These are phyloP conservation scores for Polia nebulosa DNA, from an alignment of 2,888 invertebrate species.

Conservation along the genomic window DNA sequence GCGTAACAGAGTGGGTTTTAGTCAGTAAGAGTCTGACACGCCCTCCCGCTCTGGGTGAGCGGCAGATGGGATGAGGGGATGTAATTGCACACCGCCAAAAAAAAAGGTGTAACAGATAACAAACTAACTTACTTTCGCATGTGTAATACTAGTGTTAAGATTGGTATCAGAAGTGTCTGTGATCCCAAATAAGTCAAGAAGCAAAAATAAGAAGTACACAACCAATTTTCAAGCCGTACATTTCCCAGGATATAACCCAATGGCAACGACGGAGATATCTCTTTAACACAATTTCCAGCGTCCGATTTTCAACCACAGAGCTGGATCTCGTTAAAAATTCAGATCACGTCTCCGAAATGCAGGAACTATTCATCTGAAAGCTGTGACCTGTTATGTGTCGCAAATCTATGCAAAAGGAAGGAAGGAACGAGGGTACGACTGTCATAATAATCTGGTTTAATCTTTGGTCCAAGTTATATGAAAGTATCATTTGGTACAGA, in stretches of 20 bases:
- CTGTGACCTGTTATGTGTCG: constrained; percentile 55
- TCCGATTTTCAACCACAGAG: constrained; percentile 41
- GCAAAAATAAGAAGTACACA: not conserved
- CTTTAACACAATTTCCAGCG: constrained; percentile 32
- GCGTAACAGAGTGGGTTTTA: no score
- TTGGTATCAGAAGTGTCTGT: not conserved
- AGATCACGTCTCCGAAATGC: constrained; percentile 51
- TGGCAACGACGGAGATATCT: constrained; percentile 15
- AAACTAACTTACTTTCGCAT: no score
- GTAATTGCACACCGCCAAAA: no score
- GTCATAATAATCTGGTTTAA: constrained; percentile 46
- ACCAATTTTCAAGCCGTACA: not conserved
- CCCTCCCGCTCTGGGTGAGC: no score
- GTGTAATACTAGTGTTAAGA: no score
- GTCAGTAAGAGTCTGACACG: no score
- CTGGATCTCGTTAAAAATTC: constrained; percentile 43
- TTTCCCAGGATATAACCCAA: not conserved
- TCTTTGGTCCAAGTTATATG: constrained; percentile 6
- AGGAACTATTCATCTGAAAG: constrained; percentile 52
- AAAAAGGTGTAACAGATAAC: no score
- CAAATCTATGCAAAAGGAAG: constrained; percentile 53
- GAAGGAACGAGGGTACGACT: not conserved
- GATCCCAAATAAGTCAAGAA: not conserved
- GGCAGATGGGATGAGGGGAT: no score
- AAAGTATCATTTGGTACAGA: not conserved